These are phyloP conservation scores for Andrena camellia DNA, from an alignment of 2,888 invertebrate species.

Conservation along the genomic window DNA sequence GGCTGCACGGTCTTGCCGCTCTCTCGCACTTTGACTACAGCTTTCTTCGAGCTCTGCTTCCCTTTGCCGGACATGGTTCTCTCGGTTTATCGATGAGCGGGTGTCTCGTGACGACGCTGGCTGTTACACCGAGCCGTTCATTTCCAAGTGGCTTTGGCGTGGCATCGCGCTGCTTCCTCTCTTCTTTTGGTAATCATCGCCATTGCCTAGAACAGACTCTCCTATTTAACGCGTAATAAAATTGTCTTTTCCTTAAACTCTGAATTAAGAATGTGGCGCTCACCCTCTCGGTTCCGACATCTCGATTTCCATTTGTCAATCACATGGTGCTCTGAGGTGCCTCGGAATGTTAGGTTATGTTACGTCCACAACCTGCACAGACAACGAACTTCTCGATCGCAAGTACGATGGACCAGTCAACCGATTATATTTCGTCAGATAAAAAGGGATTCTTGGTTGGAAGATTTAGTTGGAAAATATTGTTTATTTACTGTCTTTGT, in stretches of 20 bases:
- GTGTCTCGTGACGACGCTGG: not conserved
- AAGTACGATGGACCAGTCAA: not conserved
- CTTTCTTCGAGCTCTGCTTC: constrained; percentile 82
- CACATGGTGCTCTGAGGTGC: not conserved
- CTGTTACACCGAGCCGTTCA: constrained; percentile 29
- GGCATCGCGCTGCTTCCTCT: constrained; percentile 2
- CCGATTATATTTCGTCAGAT: not conserved
- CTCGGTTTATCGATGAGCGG: not conserved
- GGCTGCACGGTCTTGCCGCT: constrained; percentile 78
- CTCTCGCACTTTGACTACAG: constrained; percentile 78
- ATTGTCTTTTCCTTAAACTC: not conserved
- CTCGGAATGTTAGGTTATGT: constrained; percentile 40
- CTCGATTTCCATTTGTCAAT: not conserved
- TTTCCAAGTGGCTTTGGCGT: not conserved
- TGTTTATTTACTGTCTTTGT: constrained; percentile 18
- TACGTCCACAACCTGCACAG: constrained; percentile 13
- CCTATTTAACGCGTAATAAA: not conserved
- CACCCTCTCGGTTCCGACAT: not conserved
- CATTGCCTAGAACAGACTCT: constrained; percentile 1
- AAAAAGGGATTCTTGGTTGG: not conserved
- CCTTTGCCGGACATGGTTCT: constrained; percentile 82
- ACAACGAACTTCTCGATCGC: not conserved
- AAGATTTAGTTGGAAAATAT: not conserved
- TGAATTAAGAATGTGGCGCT: not conserved
- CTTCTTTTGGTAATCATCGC: constrained; percentile 16